A percentile compares a stretch with the other conserved stretches of the same genome.
Evolutionary conservation across 2,797 vertebrate genomes (phyloP).

Genomic region (Oreortyx pictus): DNA sequence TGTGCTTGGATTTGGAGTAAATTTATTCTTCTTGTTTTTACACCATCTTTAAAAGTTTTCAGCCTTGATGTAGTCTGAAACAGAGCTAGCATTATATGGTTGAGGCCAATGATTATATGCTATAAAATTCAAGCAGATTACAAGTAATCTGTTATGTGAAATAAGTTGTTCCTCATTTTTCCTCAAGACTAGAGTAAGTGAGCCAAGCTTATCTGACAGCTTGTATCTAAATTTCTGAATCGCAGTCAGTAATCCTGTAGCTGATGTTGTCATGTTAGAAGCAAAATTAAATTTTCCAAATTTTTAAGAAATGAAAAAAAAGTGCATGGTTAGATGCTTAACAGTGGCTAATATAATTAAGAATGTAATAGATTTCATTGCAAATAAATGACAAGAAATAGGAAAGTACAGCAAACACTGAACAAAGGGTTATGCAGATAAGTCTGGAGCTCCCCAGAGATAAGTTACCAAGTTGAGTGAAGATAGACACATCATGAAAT

Average conservation of each 20-base stretch:
- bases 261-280: constrained; percentile 58
- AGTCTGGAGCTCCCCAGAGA: not conserved
- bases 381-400: constrained; percentile 40
- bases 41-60: not conserved
- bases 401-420: constrained; percentile 8
- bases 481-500: constrained; percentile 37
- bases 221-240: constrained; percentile 43
- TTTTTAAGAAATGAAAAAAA: not conserved
- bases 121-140: constrained; percentile 33
- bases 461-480: not conserved
- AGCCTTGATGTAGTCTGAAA: not conserved
- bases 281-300: constrained; percentile 68
- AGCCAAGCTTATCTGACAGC: not conserved
- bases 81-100: not conserved
- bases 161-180: constrained; percentile 44
- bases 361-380: constrained; percentile 43
- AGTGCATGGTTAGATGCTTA: constrained; percentile 36
- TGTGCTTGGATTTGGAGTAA: not conserved
- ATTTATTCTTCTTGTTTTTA: not conserved
- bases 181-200: constrained; percentile 26
- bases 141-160: not conserved
- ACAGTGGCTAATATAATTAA: constrained; percentile 54
- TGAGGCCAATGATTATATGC: not conserved
- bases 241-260: constrained; percentile 46
- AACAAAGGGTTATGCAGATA: not conserved